These are phyloP conservation scores for Magallana ariakensis DNA, from an alignment of 1,140 invertebrate genomes.

Conservation along the genomic window DNA sequence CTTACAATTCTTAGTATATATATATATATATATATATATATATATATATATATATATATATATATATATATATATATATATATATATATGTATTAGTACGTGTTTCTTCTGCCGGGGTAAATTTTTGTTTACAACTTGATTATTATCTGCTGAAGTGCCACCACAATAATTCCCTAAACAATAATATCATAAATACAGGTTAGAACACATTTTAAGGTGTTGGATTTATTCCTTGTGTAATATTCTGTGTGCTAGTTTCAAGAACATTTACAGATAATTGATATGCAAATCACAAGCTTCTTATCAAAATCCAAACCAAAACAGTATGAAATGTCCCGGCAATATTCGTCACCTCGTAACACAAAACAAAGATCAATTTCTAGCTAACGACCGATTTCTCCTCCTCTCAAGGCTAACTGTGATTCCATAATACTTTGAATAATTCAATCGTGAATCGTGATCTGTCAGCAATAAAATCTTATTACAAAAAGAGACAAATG, in stretches of 20 bases:
- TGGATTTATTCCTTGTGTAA: background rate
- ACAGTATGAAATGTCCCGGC: background rate
- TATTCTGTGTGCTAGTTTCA: background rate
- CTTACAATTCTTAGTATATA: too few species aligned
- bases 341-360: conserved; percentile 9
- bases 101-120: too few species aligned
- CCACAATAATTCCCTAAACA: too few species aligned
- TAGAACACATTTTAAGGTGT: background rate
- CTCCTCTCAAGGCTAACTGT: background rate
- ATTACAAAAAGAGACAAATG: background rate
- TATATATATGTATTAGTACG: too few species aligned
- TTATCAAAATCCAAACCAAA: background rate
- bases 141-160: too few species aligned
- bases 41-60: too few species aligned
- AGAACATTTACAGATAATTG: conserved; percentile 22
- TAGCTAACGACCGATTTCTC: conserved; percentile 8
- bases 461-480: background rate
- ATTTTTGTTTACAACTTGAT: too few species aligned
- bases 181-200: background rate
- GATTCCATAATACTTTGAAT: conserved; percentile 7
- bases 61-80: too few species aligned
- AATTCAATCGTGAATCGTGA: background rate
- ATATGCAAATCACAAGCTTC: conserved; percentile 23
- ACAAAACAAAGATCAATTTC: conserved; percentile 16
- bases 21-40: too few species aligned